Percentiles rank a stretch among this genome's conserved stretches.
Evolutionary conservation across 2,797 vertebrate genomes (phyloP).

Genomic region (Phrynocephalus forsythii): DNA sequence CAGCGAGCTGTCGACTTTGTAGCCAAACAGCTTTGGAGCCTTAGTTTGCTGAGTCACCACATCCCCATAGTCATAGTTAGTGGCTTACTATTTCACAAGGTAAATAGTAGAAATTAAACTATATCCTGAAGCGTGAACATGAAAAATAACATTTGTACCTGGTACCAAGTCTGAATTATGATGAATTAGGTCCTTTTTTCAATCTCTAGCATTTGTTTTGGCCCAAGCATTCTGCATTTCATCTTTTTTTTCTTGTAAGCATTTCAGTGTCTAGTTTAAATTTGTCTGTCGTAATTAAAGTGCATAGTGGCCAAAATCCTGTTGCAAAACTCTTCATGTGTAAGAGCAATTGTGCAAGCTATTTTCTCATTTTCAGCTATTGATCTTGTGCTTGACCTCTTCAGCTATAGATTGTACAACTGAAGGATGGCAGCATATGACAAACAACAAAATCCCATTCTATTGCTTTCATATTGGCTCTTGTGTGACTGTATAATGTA

Average conservation of each 20-base stretch:
- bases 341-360: no score
- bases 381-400: no score
- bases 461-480: no score
- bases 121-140: neutral
- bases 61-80: neutral
- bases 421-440: no score
- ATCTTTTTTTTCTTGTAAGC: conserved; percentile 11
- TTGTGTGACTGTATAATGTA: no score
- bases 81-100: neutral
- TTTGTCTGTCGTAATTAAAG: conserved; percentile 33
- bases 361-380: no score
- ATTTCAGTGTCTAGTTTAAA: conserved; percentile 18
- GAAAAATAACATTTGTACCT: conserved; percentile 12
- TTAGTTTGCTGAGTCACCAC: no score
- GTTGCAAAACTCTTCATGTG: neutral
- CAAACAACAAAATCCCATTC: no score
- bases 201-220: conserved; percentile 1
- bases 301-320: conserved; percentile 1
- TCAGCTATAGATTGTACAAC: neutral
- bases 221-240: neutral
- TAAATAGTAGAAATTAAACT: neutral
- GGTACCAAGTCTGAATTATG: neutral
- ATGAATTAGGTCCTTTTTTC: conserved; percentile 10
- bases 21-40: no score
- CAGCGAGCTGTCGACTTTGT: no score